phyloP scores from a whole-genome alignment of 92 coral and sea anemone genomes.

The Porites evermanni region DNA sequence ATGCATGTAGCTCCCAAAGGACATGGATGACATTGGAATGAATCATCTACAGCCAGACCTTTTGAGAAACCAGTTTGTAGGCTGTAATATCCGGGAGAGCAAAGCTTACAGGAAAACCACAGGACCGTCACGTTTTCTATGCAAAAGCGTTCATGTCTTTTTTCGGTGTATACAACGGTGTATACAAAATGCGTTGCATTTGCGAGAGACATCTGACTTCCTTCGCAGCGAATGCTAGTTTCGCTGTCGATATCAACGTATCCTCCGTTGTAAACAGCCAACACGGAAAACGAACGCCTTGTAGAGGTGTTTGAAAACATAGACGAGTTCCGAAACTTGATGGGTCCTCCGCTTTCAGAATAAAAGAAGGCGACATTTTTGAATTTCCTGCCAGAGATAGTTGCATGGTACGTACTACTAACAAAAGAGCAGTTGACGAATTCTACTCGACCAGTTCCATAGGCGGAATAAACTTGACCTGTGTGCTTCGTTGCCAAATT shows the following conservation, averaged over 20 bases:
- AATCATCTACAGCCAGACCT: constrained; percentile 46
- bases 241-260: constrained; percentile 55
- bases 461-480: constrained; percentile 44
- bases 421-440: constrained; percentile 30
- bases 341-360: constrained; percentile 50
- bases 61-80: constrained; percentile 54
- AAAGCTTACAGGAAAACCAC: constrained; percentile 53
- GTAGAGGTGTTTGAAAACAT: constrained; percentile 15
- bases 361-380: constrained; percentile 36
- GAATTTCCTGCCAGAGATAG: neutral
- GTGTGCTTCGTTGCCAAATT: constrained; percentile 28
- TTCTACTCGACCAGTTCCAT: constrained; percentile 43
- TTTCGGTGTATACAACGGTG: too few species aligned
- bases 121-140: constrained; percentile 44
- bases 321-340: constrained; percentile 30
- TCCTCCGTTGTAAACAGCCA: constrained; percentile 57
- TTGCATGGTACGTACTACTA: neutral
- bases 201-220: constrained; percentile 61
- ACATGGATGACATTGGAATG: constrained; percentile 56
- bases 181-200: constrained; percentile 46
- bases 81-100: constrained; percentile 62
- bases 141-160: constrained; percentile 27
- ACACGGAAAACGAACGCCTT: constrained; percentile 22
- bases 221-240: constrained; percentile 44
- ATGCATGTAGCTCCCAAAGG: constrained; percentile 57